Evolutionary conservation across 2,797 vertebrate genomes (phyloP).

Genomic region (Hemibagrus guttatus): DNA sequence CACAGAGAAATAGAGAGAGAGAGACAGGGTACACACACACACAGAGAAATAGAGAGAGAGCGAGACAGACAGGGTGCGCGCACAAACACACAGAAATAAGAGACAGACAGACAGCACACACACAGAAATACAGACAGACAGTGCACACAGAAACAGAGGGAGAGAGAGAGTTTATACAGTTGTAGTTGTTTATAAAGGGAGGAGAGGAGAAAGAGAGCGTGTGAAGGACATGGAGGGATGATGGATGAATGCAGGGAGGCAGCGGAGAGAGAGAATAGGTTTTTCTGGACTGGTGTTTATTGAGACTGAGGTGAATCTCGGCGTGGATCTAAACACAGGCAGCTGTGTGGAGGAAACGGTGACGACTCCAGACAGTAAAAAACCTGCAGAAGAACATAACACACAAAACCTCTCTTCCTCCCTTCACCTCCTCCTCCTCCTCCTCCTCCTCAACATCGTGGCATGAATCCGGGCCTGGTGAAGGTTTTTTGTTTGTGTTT

Average conservation of each 20-base stretch:
- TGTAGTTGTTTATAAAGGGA: background rate
- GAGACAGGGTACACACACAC: too few species aligned
- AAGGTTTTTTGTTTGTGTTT: background rate
- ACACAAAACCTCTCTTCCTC: background rate
- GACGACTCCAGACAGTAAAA: background rate
- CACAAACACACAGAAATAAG: background rate
- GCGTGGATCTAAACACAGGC: background rate
- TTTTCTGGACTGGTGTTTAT: background rate
- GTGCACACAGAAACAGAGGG: too few species aligned
- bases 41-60: too few species aligned
- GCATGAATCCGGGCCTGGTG: background rate
- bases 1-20: background rate
- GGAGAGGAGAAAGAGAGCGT: background rate
- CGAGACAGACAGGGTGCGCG: too few species aligned
- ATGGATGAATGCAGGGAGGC: constrained; percentile 11
- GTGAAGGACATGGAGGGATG: constrained; percentile 1
- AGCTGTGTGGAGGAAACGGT: constrained; percentile 26
- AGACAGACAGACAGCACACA: too few species aligned
- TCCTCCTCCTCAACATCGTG: background rate
- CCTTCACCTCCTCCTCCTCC: background rate
- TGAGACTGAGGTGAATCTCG: constrained; percentile 14
- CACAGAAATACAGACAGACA: too few species aligned
- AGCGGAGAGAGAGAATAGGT: background rate
- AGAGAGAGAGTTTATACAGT: background rate
- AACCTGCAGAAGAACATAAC: background rate